Base-by-base conservation (phyloP, 1,140 invertebrate genomes). In the Lasioglossum albipes region DNA sequence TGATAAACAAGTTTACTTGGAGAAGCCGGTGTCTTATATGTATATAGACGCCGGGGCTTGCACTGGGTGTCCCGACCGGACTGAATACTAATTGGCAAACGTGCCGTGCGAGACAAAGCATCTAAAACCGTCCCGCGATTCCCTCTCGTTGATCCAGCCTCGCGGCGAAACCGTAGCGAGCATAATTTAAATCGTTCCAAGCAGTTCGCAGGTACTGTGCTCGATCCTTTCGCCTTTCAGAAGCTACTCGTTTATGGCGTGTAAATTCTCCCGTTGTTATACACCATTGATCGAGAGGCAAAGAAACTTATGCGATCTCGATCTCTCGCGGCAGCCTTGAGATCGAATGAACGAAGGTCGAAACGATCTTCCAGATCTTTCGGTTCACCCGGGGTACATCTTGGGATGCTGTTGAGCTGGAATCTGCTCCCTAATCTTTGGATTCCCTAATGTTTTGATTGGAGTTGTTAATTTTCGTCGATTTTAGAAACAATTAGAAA, bases 1-100 rank as follows among this genome's bases (percentile, higher is more conserved):
- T 86, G 84, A 86, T 86, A 86, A 86, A 86, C 84, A 86, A 86
- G 84, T 86, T 86, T 86, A 86, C 81, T 86, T 81, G 75, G 65
- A 67, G 80, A 80, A 74, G 72, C 75, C 84, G 82, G 84, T 83
- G 69, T 86, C 84, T 86, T 86, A 80, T 86, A 79, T 71, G 52
- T 52, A 45, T 45, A 59, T 77, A 75, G 61, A 62, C 52, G 41
- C 62, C 6, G 5, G 2, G 27, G 62, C 57, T 79, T 85, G 82
- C 81, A 86, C 80, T 83, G 84, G 84, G 84, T 86, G 84, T 86
- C 66, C 59, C 72, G 59, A 85, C 64, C 66, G 71, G 62, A 83
- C 72, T 67, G 74, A 85, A 84, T 84, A 71, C 78, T 84, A 84
- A 85, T 85, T 85, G 79, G 64, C 36, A 64, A 65, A 75, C 52